A percentile compares a stretch with the other conserved stretches of the same genome.
These are phyloP conservation scores for Lamellibrachia satsuma DNA, from an alignment of 2,888 invertebrate genomes.

Conservation along the genomic window DNA sequence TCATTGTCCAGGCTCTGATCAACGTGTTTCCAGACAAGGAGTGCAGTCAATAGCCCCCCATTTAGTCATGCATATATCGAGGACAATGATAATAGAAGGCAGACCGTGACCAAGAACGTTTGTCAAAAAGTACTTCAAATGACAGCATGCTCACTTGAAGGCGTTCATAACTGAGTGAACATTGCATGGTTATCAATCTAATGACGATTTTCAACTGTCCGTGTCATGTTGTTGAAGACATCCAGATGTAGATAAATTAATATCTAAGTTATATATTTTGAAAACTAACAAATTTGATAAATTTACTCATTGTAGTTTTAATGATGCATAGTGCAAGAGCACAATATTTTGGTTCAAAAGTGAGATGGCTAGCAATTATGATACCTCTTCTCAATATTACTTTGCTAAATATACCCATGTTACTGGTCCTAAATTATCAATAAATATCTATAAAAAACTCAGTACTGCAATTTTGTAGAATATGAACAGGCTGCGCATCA, in stretches of 20 bases:
- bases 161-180: neutral
- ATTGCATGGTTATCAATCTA: neutral
- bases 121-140: neutral
- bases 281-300: neutral
- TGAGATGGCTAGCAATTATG: too few species aligned
- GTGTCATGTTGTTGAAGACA: neutral
- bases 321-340: too few species aligned
- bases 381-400: too few species aligned
- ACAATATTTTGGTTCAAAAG: too few species aligned
- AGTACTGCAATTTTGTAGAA: neutral
- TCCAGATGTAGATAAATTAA: neutral
- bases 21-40: neutral
- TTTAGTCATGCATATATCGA: neutral
- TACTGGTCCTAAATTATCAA: too few species aligned
- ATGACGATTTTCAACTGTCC: neutral
- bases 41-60: neutral
- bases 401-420: too few species aligned
- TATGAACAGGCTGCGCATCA: neutral
- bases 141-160: neutral
- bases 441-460: too few species aligned
- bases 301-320: too few species aligned
- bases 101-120: neutral
- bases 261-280: neutral
- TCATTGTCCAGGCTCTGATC: neutral
- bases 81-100: neutral